These are phyloP conservation scores for Eilema caniola DNA, from an alignment of 2,888 invertebrate species.

Conservation along the genomic window DNA sequence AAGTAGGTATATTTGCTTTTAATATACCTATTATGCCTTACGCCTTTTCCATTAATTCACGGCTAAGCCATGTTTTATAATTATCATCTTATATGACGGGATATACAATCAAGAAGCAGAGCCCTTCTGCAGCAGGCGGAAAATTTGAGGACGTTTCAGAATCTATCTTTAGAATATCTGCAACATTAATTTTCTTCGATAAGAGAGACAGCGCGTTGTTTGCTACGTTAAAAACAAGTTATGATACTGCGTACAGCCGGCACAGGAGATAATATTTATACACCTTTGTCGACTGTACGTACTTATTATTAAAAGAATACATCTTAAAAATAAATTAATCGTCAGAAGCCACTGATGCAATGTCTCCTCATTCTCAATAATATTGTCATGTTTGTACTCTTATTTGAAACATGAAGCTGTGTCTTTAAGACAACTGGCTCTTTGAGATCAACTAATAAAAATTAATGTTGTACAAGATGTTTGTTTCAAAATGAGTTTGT, in stretches of 20 bases:
- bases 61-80: too few species aligned
- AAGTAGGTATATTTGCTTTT: too few species aligned
- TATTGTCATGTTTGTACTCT: conserved; percentile 44
- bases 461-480: conserved; percentile 13
- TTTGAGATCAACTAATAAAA: conserved; percentile 40
- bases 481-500: conserved; percentile 7
- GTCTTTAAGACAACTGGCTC: conserved; percentile 31
- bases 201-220: too few species aligned
- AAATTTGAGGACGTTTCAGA: too few species aligned
- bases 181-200: too few species aligned
- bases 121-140: too few species aligned
- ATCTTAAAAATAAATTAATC: conserved; percentile 1
- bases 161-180: too few species aligned
- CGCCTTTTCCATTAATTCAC: too few species aligned
- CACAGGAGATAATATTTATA: too few species aligned
- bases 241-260: not conserved
- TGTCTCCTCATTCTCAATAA: conserved; percentile 22
- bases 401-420: conserved; percentile 30
- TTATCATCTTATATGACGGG: too few species aligned
- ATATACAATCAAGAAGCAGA: too few species aligned
- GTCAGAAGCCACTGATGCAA: conserved; percentile 28
- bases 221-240: not conserved
- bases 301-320: not conserved
- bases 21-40: too few species aligned
- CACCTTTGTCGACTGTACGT: not conserved